Percentiles rank a stretch among this genome's conserved stretches.
Evolutionary conservation across 2,888 invertebrate genomes (phyloP).

Genomic region (Matsumyia berberina): DNA sequence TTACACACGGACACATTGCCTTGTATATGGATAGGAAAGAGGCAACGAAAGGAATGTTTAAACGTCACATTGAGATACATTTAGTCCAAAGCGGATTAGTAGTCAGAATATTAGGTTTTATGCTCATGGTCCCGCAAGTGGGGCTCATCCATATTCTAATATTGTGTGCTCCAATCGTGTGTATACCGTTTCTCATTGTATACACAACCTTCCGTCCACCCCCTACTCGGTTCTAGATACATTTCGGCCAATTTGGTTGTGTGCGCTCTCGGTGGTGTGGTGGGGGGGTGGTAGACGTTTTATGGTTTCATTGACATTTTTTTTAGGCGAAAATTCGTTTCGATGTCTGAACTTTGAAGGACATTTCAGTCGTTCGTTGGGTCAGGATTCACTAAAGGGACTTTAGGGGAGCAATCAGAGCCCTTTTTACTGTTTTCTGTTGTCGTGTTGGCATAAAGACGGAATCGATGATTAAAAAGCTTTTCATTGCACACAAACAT

Average conservation of each 20-base stretch:
- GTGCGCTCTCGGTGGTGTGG: not conserved
- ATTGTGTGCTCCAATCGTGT: not conserved
- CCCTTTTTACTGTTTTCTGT: too few relatives aligned
- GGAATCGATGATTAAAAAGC: too few relatives aligned
- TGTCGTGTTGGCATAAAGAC: too few relatives aligned
- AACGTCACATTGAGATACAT: too few relatives aligned
- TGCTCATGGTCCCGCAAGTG: not conserved
- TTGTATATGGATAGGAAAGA: not conserved
- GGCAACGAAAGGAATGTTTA: not conserved
- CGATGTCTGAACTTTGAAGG: conserved; percentile 33
- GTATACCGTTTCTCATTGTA: too few relatives aligned
- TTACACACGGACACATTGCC: not conserved
- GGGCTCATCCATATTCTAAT: not conserved
- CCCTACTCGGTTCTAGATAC: too few relatives aligned
- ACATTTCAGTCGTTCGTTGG: not conserved
- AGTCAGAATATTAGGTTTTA: conserved; percentile 2
- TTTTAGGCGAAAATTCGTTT: conserved; percentile 31
- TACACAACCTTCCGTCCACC: not conserved
- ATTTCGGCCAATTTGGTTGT: not conserved
- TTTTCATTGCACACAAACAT: too few relatives aligned
- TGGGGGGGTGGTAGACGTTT: conserved; percentile 40
- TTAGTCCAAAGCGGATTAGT: too few relatives aligned
- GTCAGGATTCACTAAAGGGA: too few relatives aligned
- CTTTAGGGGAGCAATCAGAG: too few relatives aligned
- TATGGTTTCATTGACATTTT: conserved; percentile 59